Conservation (phyloP, 2,888 invertebrate species). For the Tetheella fluctuosa region DNA sequence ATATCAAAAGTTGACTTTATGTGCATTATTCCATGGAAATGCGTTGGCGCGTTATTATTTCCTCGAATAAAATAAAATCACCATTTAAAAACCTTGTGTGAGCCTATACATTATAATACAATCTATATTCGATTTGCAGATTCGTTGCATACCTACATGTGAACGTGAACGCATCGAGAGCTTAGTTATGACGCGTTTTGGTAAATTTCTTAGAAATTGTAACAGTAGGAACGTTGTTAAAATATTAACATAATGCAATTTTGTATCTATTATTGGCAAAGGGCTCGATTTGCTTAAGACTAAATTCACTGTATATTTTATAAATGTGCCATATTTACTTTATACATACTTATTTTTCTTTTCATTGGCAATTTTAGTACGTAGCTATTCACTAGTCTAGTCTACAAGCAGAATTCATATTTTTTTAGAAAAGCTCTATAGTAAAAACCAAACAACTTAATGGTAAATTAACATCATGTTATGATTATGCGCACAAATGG, state of each 20-base stretch:
- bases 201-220: slow-evolving; percentile 7
- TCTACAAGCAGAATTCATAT: too few relatives aligned
- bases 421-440: too few relatives aligned
- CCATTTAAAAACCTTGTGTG: slow-evolving; percentile 9
- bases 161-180: neutral
- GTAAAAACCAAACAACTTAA: too few relatives aligned
- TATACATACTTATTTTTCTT: too few relatives aligned
- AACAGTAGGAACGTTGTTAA: neutral
- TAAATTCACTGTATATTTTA: too few relatives aligned
- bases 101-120: slow-evolving; percentile 1
- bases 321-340: too few relatives aligned
- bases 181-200: slow-evolving; percentile 2
- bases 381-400: too few relatives aligned
- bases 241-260: neutral
- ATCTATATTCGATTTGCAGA: slow-evolving; percentile 3
- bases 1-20: neutral
- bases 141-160: neutral
- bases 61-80: slow-evolving; percentile 15
- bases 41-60: slow-evolving; percentile 17
- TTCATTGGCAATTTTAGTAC: too few relatives aligned
- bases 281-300: too few relatives aligned
- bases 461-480: too few relatives aligned
- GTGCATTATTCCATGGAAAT: slow-evolving; percentile 13
- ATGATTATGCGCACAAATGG: too few relatives aligned
- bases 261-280: too few relatives aligned